Percentiles rank a stretch among this genome's conserved stretches.
phyloP scores from a whole-genome alignment of 2,888 invertebrate genomes.

The Sinhomidia bicolor region DNA sequence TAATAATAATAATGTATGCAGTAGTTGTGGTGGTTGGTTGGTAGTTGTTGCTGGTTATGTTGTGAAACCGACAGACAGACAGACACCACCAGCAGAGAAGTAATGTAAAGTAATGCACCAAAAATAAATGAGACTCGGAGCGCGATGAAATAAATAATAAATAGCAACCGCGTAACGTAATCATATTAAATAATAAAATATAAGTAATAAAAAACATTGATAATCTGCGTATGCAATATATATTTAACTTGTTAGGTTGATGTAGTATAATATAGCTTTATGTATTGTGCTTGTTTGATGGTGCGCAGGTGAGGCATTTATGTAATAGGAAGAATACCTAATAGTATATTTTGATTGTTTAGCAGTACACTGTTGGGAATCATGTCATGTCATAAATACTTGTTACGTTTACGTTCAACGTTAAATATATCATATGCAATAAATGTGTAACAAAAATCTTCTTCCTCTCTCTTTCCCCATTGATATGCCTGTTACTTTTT shows the following conservation, averaged over 20 bases:
- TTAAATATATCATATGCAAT: background rate
- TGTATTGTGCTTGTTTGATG: background rate
- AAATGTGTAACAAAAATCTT: slow-evolving; percentile 4
- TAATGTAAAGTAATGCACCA: too few species aligned
- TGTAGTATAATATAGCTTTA: background rate
- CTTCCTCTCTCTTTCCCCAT: slow-evolving; percentile 42
- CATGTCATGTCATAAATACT: slow-evolving; percentile 22
- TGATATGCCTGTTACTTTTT: too few species aligned
- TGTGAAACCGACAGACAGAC: background rate
- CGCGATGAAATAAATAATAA: too few species aligned
- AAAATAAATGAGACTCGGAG: too few species aligned
- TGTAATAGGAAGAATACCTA: background rate
- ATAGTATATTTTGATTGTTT: background rate
- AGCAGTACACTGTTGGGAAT: slow-evolving; percentile 24
- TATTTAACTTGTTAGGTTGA: background rate
- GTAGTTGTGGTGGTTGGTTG: background rate
- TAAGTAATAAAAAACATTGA: too few species aligned
- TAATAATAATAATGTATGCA: too few species aligned
- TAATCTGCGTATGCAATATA: too few species aligned
- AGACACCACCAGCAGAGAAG: too few species aligned
- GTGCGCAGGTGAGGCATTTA: too few species aligned
- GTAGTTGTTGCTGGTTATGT: background rate
- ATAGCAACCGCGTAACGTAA: too few species aligned
- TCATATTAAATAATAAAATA: too few species aligned
- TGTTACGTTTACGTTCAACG: background rate